Conservation (phyloP, 2,888 invertebrate genomes). For the Mycalesis mineus region DNA sequence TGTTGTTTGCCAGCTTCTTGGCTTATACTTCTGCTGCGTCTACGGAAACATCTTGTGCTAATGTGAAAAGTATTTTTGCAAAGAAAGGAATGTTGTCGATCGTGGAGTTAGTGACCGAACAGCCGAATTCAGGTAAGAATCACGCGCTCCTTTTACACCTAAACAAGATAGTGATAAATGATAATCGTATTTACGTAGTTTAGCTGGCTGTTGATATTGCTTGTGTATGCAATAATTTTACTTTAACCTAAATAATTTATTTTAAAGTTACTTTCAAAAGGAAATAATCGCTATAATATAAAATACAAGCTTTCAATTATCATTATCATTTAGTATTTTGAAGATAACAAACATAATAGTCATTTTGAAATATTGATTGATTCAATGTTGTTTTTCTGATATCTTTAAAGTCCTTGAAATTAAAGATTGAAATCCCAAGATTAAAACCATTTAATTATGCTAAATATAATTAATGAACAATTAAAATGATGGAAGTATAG, state of each 20-base stretch:
- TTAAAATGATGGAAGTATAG: not conserved
- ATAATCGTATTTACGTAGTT: slow-evolving; percentile 37
- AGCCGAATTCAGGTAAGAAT: slow-evolving; percentile 75
- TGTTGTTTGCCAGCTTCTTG: slow-evolving; percentile 60
- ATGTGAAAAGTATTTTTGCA: slow-evolving; percentile 71
- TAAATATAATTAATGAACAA: not conserved
- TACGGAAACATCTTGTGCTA: slow-evolving; percentile 68
- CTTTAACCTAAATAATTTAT: not conserved
- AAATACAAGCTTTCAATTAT: not conserved
- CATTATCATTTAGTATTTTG: not conserved
- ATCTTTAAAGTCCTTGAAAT: not conserved
- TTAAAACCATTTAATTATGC: not conserved
- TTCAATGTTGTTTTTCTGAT: not conserved
- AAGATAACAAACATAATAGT: not conserved
- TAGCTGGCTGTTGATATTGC: not conserved
- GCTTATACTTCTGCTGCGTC: slow-evolving; percentile 55
- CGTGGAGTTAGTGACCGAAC: slow-evolving; percentile 63
- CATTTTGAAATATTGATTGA: not conserved
- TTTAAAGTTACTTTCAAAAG: not conserved
- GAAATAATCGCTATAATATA: not conserved
- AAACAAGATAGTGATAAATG: slow-evolving; percentile 50
- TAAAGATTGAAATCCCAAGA: not conserved
- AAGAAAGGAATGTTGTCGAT: slow-evolving; percentile 71
- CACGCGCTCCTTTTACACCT: slow-evolving; percentile 40
- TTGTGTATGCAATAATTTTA: slow-evolving; percentile 7